Base-by-base conservation (phyloP, 2,113 vertebrate species). In the Podilymbus podiceps region DNA sequence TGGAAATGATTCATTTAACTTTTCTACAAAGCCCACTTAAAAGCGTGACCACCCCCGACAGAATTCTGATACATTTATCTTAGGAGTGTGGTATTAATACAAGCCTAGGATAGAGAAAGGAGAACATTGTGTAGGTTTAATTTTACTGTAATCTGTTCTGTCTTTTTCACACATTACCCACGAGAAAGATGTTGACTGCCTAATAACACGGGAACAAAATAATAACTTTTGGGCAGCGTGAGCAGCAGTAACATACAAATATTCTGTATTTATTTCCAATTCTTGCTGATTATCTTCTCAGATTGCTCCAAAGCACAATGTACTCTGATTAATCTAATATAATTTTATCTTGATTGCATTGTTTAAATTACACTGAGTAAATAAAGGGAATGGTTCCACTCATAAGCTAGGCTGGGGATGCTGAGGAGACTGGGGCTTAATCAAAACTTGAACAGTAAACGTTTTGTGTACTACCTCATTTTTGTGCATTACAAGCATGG, bases 381-480 rank as follows among this genome's bases (percentile, higher is more conserved):
- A 92, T 73, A 84, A 60, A 75, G 55, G 81, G 78, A 93, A 88
- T 40, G 67, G 91, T 96, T 97, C 89, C 86, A 88, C 95, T 97
- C 78, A 6, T 72, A 87, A 95, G 93, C 94, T 92, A 91, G 72
- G 77, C 17, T 33, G 77, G 84, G 91, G 86, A 88, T 82, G 88
- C 94, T 53, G 94, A 94, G 94, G 90, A 88, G 94, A 91, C 81
- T 73, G 83, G 95, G 97, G 96, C 95, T 85, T 71, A 88, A 97
- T 97, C 95, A 90, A 96, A 97, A 98, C 97, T 96, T 95, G 94
- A 97, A 96, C 82, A 93, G 96, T 91, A 91, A 88, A 88, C 42
- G 95, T 97, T 95, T 95, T 90, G 95, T 96, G 95, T 98, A 95
- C 98, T 98, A 98, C 98, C 98, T 98, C 98, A 98, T 98, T 98